Percentiles rank a stretch among this genome's conserved stretches.
Evolutionary conservation across 1,140 invertebrate species (phyloP).

Genomic region (Bombyx mori): DNA sequence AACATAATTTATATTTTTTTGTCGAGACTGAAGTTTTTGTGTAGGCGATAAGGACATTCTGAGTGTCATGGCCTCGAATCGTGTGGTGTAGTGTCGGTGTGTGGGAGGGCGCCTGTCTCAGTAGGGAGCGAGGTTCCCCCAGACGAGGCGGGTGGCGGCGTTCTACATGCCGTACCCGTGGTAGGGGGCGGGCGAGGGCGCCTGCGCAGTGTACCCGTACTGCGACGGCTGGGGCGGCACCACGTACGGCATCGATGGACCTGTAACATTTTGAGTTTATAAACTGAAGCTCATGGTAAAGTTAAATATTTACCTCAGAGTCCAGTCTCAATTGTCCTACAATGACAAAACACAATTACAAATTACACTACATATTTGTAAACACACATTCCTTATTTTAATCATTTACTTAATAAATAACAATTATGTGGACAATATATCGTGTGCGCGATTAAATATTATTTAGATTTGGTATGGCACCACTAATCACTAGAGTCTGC

Average conservation of each 20-base stretch:
- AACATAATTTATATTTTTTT: not conserved
- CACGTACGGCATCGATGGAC: constrained; percentile 65
- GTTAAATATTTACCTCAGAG: no score
- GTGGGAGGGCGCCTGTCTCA: not conserved
- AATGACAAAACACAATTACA: no score
- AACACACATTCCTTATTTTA: no score
- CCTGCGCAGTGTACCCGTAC: constrained; percentile 64
- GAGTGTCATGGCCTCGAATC: not conserved
- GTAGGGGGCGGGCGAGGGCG: constrained; percentile 65
- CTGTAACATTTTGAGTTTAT: constrained; percentile 19
- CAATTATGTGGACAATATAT: no score
- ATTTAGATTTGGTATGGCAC: no score
- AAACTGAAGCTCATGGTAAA: no score
- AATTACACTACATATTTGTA: no score
- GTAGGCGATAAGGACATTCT: not conserved
- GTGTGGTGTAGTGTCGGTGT: not conserved
- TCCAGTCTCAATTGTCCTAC: no score
- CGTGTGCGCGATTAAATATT: no score
- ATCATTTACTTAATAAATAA: no score
- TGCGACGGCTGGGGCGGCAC: constrained; percentile 56
- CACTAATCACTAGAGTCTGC: no score
- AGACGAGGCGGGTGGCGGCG: constrained; percentile 20
- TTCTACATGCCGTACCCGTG: constrained; percentile 71
- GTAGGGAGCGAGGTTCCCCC: constrained; percentile 17
- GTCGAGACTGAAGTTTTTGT: not conserved